Evolutionary conservation across 2,888 invertebrate genomes (phyloP), one percentile per base, ranked within the genome.

Genomic region (Andrena fulva): DNA sequence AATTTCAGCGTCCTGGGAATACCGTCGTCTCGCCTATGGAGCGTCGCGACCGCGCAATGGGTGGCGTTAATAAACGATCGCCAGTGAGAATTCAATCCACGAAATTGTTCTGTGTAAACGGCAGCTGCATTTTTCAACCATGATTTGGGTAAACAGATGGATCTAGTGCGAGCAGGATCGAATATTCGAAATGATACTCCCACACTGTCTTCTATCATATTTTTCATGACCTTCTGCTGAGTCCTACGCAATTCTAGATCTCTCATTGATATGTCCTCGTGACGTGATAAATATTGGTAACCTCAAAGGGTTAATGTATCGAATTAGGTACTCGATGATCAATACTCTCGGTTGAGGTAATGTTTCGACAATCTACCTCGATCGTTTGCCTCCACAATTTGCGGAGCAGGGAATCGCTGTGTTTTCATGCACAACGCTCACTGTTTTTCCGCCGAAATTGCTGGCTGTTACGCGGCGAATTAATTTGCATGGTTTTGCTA

Each of bases 1-100:
- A 87, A 87, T 87, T 80, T 84, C 78, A 63, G 69, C 27, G 54
- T 62, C 66, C 56, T 33, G 71, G 74, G 75, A 66, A 72, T 74
- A 72, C 69, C 24, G 42, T 52, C 27, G 27, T 27, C 24, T 24
- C 10, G 56, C 10, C 33, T 8, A 2, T 10, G 63, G 16, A 3
- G 20, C 12, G 2, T 12, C 42, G 64, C n/a, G 63, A 24, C 50
- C 29, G 29, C 64, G n/a, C 69, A 31, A n/a, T n/a, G 20, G 7
- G 5, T 42, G 31, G 16, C 3, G 31, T 77, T 69, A 69, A 63
- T 80, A 70, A 76, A 69, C 16, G 50, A 35, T 24, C 31, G 2
- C 33, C 0, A 12, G 7, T 3, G 27, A 29, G 27, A 31, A 50
- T 10, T 48, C n/a, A n/a, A 29, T 35, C 12, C 20, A 35, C 56